Evolutionary conservation across 2,888 invertebrate species (phyloP), one percentile per base, ranked within the genome.

Genomic region (Conistra vaccinii): DNA sequence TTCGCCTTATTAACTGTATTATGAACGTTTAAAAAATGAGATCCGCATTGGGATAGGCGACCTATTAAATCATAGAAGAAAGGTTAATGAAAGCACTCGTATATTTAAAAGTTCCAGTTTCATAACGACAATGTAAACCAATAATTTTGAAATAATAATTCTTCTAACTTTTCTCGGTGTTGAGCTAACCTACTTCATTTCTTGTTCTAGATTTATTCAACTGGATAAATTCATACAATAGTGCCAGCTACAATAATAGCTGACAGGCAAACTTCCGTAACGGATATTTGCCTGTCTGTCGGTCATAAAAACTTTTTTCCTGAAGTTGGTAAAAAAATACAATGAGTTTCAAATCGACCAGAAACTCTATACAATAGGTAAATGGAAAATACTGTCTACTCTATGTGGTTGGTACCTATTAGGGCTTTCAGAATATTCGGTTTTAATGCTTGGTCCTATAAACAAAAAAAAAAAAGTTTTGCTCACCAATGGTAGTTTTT

Each of bases 271-370:
- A 29, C 74, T 57, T 57, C 32, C 26, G 57, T 2, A 73, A 45
- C 35, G 35, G 23, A 48, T 57, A 45, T 73, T 69, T 53, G 17
- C 45, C 42, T 45, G 73, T 32, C 42, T 45, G 73, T 32, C 57
- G n/a, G 12, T 35, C 23, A 35, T 45, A 45, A 45, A 26, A 12
- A n/a, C 23, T 57, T 45, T 55, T 7, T 45, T 5, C 20, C 51
- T 23, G 1, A 71, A 71, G 32, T 55, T 55, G 1, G 29, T 72
- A 17, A 55, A 72, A 29, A 53, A 53, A 71, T 42, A 53, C 17
- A 42, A 53, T 42, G 17, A 42, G 39, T 39, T 71, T 45, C 26
- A 42, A 42, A 42, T 35, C 17, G 20, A 61, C 4, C 20, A 42
- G 23, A 53, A 71, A 29, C 55, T 29, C 14, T 61, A 65, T 10